Base-by-base conservation (phyloP, 1,140 invertebrate genomes). In the Aradophagus sp. region DNA sequence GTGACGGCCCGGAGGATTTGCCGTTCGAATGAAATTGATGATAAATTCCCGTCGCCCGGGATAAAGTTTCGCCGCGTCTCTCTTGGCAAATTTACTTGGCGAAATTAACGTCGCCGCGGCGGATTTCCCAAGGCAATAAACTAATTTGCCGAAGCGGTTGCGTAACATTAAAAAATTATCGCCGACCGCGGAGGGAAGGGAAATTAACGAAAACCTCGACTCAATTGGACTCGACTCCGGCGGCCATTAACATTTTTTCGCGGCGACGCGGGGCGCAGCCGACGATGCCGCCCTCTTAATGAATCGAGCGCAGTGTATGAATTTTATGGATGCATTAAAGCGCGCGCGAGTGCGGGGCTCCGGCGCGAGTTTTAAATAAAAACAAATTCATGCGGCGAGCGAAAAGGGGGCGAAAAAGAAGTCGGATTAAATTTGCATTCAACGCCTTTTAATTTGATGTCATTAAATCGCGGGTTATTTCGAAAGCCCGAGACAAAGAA, bases 401-500 rank as follows among this genome's bases (percentile, higher is more conserved):
- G 47, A 36, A 48, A 27, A n/a, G 38, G 17, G 29, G 50, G 27
- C n/a, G 42, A 20, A 35, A 61, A 72, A 66, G 44, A 62, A 73
- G 56, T 53, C 39, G 62, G 52, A 73, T 73, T 62, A 73, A 73
- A 73, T 73, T 73, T 73, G 62, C 69, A 73, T 73, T 67, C 56
- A 67, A 58, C 69, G 50, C 56, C 69, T 73, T 73, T 73, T 73
- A 73, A 73, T 73, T 73, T 67, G 69, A 73, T 73, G 69, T 67
- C 69, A 67, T 73, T 73, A 73, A 73, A 73, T 73, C 62, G 62
- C 62, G 52, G 56, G 58, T 56, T 68, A 66, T 72, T 72, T 66
- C 61, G 55, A 59, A 66, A 66, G 55, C 56, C 32, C 55, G 61
- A 68, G 58, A 68, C 58, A 67, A 73, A 73, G 70, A 73, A 73